A percentile compares a stretch with the other conserved stretches of the same genome.
Evolutionary conservation across 2,888 invertebrate genomes (phyloP).

Genomic region (Xestia rhomboidea): DNA sequence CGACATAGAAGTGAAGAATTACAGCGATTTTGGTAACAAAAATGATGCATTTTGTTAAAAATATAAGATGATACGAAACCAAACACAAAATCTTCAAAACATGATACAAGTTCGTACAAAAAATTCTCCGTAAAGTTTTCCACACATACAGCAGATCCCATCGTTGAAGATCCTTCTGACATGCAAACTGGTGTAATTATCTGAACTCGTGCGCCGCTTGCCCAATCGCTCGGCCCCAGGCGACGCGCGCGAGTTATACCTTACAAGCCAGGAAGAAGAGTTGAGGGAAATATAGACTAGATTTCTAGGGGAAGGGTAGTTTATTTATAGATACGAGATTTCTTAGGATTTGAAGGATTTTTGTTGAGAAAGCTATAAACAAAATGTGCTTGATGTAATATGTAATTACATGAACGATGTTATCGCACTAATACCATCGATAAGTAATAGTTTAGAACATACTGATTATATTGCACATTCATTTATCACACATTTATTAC

Average conservation of each 20-base stretch:
- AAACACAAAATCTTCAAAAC: background rate
- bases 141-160: conserved; percentile 37
- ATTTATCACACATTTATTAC: conserved; percentile 41
- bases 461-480: conserved; percentile 40
- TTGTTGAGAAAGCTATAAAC: background rate
- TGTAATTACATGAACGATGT: background rate
- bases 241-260: conserved; percentile 47
- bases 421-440: conserved; percentile 17
- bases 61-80: background rate
- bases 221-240: conserved; percentile 59
- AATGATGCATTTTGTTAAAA: background rate
- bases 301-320: conserved; percentile 26
- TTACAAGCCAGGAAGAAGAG: conserved; percentile 50
- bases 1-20: background rate
- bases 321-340: conserved; percentile 6
- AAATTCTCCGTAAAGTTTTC: conserved; percentile 32
- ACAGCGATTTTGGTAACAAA: background rate
- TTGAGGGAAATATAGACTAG: conserved; percentile 45
- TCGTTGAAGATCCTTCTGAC: conserved; percentile 62
- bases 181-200: conserved; percentile 63
- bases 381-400: background rate
- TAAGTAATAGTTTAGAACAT: conserved; percentile 41
- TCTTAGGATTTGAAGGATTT: background rate
- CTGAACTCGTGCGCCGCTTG: conserved; percentile 50
- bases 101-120: background rate